Evolutionary conservation across 2,888 invertebrate genomes (phyloP), one percentile per base, ranked within the genome.

Genomic region (Lycia hirtaria): DNA sequence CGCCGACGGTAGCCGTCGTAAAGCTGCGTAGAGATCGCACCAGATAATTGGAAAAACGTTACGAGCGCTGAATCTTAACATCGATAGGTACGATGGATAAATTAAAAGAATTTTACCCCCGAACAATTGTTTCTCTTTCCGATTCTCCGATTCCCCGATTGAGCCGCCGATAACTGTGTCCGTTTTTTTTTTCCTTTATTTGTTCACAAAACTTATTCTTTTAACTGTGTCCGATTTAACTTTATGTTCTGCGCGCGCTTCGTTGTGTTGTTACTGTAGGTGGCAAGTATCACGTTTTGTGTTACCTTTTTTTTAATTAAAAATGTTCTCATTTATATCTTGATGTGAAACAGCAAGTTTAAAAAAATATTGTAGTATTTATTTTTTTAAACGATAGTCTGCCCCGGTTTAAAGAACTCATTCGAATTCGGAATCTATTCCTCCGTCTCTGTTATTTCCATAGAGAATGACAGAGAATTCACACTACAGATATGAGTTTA

Each of bases 61-160:
- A 81, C 87, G 85, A 86, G 82, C 79, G 78, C 77, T 84, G 87
- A 87, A 86, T 88, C 85, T 85, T 87, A 90, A 89, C 89, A 87
- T 84, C 85, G 88, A 86, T 89, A 88, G 87, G 84, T 81, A 81
- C 81, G 80, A 84, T 78, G 85, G 87, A 87, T 89, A 89, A 89
- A 89, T 90, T 89, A 90, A 90, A 88, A 83, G 87, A 87, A 85
- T 84, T 72, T 83, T 75, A 78, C 71, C 76, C 74, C 68, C 61
- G 72, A 72, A 65, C 79, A 78, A 85, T 88, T 87, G 85, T 88
- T 87, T 86, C 83, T 83, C 81, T 81, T 78, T 80, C 78, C 74
- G 79, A 80, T 81, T 80, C 80, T 75, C 74, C 69, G 75, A 71
- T n/a, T n/a, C 79, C 75, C 73, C 75, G 88, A 88, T 88, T 75